Evolutionary conservation across 2,113 vertebrate genomes (phyloP), one percentile per base, ranked within the genome.

Genomic region (Brachionichthys hirsutus): DNA sequence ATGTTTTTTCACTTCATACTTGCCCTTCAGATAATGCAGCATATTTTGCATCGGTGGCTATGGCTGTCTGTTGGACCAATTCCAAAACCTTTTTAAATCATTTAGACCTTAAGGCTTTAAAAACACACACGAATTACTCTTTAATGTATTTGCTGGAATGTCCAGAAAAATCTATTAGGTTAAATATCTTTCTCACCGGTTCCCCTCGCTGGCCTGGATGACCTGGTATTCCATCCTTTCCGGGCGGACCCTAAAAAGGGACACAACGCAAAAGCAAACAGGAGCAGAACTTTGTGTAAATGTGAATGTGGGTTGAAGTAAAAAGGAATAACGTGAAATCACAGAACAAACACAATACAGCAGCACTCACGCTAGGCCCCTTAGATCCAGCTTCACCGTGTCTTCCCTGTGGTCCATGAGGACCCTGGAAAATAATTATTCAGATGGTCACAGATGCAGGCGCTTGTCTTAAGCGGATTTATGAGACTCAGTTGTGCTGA

Each of bases 121-220:
- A 35, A 35, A n/a, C n/a, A n/a, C n/a, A n/a, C n/a, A n/a, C 24
- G 8, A 30, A 30, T 30, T 30, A 2, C 24, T 30, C 24, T 30
- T 30, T 30, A 30, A 30, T 4, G 5, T 30, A 30, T 30, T n/a
- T 30, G 24, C 5, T 30, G 24, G 8, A 2, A 40, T 40, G 36
- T 40, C 12, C 12, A 3, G 18, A 24, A 24, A 49, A 49, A 19
- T 24, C 10, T 19, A 22, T 14, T 2, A 13, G 7, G 22, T 9
- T 13, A 49, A 19, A 15, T 49, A 18, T 49, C 1, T 12, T 22
- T 11, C 91, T 91, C 69, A 97, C 95, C 61, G 94, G 83, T 52
- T 97, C 95, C 16, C 94, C 95, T 50, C 95, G 92, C 81, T 94
- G 93, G 13, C 95, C 95, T 2, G 94, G 94, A 80, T 97, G 95